A percentile compares a stretch with the other conserved stretches of the same genome.
Conservation (phyloP, 1,140 invertebrate species). For the Thalassaphorura encarpata region DNA sequence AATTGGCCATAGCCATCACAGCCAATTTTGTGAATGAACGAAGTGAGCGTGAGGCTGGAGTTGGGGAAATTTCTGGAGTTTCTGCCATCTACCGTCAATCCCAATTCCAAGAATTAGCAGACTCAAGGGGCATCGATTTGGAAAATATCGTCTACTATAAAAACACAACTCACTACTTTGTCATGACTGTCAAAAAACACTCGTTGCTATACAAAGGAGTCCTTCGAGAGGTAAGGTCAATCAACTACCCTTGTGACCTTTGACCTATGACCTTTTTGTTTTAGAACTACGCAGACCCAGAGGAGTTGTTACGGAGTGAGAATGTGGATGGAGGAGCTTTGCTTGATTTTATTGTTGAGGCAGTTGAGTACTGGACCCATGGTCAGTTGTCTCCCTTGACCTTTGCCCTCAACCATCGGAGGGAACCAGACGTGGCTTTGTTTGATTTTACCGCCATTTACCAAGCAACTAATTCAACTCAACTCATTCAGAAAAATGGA, state of each 20-base stretch:
- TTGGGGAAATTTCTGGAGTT: conserved; percentile 48
- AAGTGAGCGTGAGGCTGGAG: conserved; percentile 41
- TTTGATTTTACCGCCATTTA: conserved; percentile 55
- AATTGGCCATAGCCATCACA: conserved; percentile 51
- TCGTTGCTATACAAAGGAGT: conserved; percentile 48
- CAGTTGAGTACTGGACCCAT: conserved; percentile 48
- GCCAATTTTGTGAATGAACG: conserved; percentile 50
- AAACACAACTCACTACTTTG: conserved; percentile 46
- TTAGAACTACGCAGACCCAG: conserved; percentile 44
- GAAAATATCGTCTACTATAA: conserved; percentile 53
- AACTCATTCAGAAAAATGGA: conserved; percentile 40
- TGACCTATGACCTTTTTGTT: too few relatives aligned
- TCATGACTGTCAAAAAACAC: conserved; percentile 52
- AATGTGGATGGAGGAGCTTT: conserved; percentile 47
- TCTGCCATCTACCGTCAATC: conserved; percentile 48
- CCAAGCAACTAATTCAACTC: conserved; percentile 45
- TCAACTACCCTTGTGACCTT: too few relatives aligned
- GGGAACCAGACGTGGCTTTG: conserved; percentile 48
- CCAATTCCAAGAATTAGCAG: conserved; percentile 43
- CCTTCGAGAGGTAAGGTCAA: conserved; percentile 37
- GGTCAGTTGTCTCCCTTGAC: conserved; percentile 42
- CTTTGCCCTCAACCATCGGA: conserved; percentile 48
- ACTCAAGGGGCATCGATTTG: conserved; percentile 46
- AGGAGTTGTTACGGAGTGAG: conserved; percentile 39
- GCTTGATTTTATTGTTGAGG: conserved; percentile 44